These are phyloP conservation scores for Apamea monoglypha DNA, from an alignment of 2,888 invertebrate genomes.

Conservation along the genomic window DNA sequence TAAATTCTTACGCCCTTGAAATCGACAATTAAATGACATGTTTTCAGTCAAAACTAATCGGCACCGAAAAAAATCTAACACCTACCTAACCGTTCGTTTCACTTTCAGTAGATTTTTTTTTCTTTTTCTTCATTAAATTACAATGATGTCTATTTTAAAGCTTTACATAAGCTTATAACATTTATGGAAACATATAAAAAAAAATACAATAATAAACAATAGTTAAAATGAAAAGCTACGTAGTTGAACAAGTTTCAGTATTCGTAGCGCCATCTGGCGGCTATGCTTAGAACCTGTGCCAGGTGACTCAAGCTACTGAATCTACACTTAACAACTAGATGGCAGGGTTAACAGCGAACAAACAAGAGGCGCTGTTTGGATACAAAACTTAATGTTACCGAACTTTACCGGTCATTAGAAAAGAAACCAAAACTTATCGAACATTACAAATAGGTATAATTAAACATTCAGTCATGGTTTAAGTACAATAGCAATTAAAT, in stretches of 20 bases:
- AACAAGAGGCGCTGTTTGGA: neutral
- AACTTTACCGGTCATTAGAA: neutral
- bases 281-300: conserved; percentile 55
- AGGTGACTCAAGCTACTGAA: conserved; percentile 43
- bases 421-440: conserved; percentile 2
- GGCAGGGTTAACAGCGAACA: conserved; percentile 63
- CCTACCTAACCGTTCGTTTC: conserved; percentile 14
- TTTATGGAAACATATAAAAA: neutral
- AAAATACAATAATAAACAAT: neutral
- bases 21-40: conserved; percentile 70
- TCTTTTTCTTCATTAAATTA: neutral
- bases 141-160: neutral
- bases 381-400: neutral
- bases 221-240: neutral
- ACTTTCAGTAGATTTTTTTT: neutral
- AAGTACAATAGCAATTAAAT: conserved; percentile 33
- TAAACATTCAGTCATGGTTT: conserved; percentile 10
- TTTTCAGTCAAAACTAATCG: conserved; percentile 62
- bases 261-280: conserved; percentile 74
- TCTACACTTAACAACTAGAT: conserved; percentile 70
- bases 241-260: conserved; percentile 9
- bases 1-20: conserved; percentile 84
- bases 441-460: conserved; percentile 26
- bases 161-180: neutral
- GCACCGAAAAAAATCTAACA: conserved; percentile 23